phyloP scores from a whole-genome alignment of 2,113 vertebrate species.

The Columbina picui region DNA sequence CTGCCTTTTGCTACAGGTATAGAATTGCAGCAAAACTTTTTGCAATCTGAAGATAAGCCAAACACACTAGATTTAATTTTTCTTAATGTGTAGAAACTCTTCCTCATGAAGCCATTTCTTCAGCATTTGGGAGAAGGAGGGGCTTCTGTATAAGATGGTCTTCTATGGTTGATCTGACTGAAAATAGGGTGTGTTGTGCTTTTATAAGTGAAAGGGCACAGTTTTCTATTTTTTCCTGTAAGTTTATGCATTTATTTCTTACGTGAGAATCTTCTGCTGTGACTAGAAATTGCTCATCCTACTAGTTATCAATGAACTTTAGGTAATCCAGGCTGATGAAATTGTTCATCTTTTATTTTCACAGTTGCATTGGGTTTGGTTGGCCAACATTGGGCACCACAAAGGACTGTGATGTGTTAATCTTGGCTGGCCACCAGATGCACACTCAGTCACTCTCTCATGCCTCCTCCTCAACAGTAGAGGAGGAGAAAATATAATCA shows the following conservation, averaged over 20 bases:
- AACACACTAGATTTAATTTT: not conserved
- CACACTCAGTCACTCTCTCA: not conserved
- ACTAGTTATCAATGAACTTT: not conserved
- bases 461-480: not conserved
- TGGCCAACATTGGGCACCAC: not conserved
- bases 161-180: not conserved
- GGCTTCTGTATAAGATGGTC: not conserved
- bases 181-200: not conserved
- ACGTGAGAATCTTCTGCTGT: not conserved
- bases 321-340: not conserved
- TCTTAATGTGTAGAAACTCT: not conserved
- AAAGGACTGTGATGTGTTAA: not conserved
- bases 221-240: not conserved
- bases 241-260: not conserved
- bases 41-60: not conserved
- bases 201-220: not conserved
- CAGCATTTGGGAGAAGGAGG: not conserved
- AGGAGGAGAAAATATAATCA: not conserved
- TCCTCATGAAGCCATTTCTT: not conserved
- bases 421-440: not conserved
- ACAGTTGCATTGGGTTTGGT: not conserved
- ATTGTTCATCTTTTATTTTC: not conserved
- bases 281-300: not conserved
- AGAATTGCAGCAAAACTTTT: not conserved
- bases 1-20: not conserved